Percentiles rank a stretch among this genome's conserved stretches.
phyloP scores from a whole-genome alignment of 1,140 invertebrate genomes.

The Periplaneta americana region DNA sequence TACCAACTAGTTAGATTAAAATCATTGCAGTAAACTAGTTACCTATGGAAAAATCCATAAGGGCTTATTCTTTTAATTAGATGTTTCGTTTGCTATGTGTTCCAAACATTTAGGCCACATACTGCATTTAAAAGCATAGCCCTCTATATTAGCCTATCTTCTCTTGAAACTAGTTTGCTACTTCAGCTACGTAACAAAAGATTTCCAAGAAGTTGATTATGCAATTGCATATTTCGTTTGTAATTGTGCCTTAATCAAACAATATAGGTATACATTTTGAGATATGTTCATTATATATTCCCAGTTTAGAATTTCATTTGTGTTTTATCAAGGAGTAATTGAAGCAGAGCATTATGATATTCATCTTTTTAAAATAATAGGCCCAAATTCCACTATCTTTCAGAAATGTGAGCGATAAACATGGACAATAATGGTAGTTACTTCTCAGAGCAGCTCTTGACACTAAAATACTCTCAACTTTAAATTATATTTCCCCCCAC shows the following conservation, averaged over 20 bases:
- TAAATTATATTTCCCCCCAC: background rate
- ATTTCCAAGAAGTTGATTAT: background rate
- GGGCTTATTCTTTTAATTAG: background rate
- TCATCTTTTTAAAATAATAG: background rate
- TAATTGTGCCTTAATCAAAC: background rate
- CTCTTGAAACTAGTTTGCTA: background rate
- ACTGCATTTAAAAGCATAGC: too few relatives aligned
- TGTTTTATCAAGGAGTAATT: background rate
- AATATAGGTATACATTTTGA: too few relatives aligned
- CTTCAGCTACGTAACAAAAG: background rate
- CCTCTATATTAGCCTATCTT: background rate
- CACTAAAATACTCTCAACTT: background rate
- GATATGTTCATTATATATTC: background rate
- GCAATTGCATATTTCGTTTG: background rate
- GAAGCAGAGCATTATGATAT: background rate
- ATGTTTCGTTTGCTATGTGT: background rate
- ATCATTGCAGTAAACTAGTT: background rate
- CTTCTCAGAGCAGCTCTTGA: background rate
- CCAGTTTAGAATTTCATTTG: background rate
- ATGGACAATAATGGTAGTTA: background rate
- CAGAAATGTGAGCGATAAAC: background rate
- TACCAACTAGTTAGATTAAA: background rate
- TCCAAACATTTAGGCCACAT: background rate
- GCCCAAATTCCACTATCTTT: background rate
- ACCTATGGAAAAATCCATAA: too few relatives aligned